Base-by-base conservation (phyloP, 2,888 invertebrate genomes). In the Choreutis nemorana region DNA sequence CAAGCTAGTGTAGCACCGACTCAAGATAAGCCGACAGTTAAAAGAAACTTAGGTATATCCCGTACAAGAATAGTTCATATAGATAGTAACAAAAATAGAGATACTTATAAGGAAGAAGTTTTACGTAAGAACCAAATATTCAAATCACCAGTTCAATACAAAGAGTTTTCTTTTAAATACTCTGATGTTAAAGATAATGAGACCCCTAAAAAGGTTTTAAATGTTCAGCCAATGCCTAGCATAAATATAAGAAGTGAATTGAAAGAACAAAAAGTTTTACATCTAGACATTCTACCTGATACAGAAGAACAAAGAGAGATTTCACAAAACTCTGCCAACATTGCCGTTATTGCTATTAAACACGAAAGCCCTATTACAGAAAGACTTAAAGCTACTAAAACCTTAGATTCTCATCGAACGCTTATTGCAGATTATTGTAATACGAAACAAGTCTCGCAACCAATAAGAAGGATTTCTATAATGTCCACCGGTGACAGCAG, bases 221-320 rank as follows among this genome's bases (percentile, higher is more conserved):
- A 63, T 40, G 43, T 79, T 38, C 81, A 81, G 57, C 50, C 58
- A 40, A 71, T 81, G 71, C 81, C 81, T 26, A 59, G 68, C 30
- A 70, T 83, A 34, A 72, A 68, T 43, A 83, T 83, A 36, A 66
- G 75, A 47, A 65, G 75, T 37, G 68, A 75, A 45, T 48, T 82
- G 13, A 75, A 61, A 29, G 59, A 67, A 34, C 81, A 82, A 48
- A 79, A 66, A 50, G 77, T 81, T 33, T 58, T 81, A 32, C 62
- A 72, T 15, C 54, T 82, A 41, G 68, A 79, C 43, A 83, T 83
- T 42, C 41, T 64, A 43, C 75, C 81, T 14, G 58, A 67, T 25
- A 40, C 30, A 26, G 45, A 41, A 4, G 42, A 46, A 31, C 34
- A 29, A 12, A 37, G 33, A 16, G 39, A 48, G 28, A 37, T 41